These are phyloP conservation scores for Solea solea DNA, from an alignment of 2,113 vertebrate species.

Conservation along the genomic window DNA sequence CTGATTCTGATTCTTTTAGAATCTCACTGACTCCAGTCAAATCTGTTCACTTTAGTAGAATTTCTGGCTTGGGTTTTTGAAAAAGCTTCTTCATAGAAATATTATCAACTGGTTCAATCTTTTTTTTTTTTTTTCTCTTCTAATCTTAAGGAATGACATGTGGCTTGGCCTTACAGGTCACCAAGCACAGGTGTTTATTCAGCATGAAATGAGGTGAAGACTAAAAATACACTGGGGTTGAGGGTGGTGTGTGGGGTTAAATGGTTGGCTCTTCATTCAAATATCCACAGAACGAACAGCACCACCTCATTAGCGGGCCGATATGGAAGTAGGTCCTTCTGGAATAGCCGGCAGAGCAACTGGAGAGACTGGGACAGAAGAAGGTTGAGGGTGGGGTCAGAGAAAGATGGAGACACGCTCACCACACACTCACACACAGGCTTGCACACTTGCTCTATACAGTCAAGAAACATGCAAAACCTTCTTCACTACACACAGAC, in stretches of 20 bases:
- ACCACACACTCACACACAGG: background rate
- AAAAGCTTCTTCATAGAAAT: background rate
- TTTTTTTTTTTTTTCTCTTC: background rate
- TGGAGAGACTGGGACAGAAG: conserved; percentile 21
- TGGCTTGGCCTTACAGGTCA: conserved; percentile 10
- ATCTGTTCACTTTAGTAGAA: no score
- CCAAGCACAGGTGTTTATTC: conserved; percentile 57
- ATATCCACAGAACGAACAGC: conserved; percentile 56
- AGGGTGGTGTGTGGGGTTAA: conserved; percentile 55
- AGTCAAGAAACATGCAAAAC: no score
- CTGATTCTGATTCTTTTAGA: no score
- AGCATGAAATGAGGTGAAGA: conserved; percentile 69
- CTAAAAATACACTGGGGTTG: conserved; percentile 65
- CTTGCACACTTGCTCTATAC: no score
- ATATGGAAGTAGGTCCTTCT: conserved; percentile 46
- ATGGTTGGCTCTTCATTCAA: conserved; percentile 62
- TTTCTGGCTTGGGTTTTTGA: no score
- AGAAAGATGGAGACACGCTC: conserved; percentile 33
- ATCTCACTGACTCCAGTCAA: no score
- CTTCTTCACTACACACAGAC: no score
- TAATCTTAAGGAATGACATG: conserved; percentile 3
- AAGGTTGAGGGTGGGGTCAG: background rate
- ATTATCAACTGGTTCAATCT: background rate
- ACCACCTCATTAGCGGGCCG: conserved; percentile 50
- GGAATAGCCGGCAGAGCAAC: conserved; percentile 40